A percentile compares a stretch with the other conserved stretches of the same genome.
Conservation (phyloP, 1,140 invertebrate genomes). For the Wiebesia pumilae region DNA sequence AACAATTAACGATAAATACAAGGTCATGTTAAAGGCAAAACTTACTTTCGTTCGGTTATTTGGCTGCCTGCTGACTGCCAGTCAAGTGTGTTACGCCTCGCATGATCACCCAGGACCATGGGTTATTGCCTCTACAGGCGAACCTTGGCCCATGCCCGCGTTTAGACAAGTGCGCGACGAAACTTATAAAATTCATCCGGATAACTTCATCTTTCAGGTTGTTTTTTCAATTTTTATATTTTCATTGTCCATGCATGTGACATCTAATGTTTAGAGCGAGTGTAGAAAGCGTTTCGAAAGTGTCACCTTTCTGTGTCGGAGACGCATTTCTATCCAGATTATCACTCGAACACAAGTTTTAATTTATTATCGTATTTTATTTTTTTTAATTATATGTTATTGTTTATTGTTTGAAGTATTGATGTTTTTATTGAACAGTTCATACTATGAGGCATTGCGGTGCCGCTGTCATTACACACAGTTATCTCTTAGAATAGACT, state of each 20-base stretch:
- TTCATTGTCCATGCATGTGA: too few species aligned
- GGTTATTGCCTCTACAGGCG: conserved; percentile 68
- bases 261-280: not conserved
- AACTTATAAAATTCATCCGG: not conserved
- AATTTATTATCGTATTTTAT: too few species aligned
- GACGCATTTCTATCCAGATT: not conserved
- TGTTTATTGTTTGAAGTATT: too few species aligned
- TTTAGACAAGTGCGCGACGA: not conserved
- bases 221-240: not conserved
- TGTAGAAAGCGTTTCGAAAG: not conserved
- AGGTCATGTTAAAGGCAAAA: not conserved
- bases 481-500: too few species aligned
- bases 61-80: not conserved
- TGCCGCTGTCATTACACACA: too few species aligned
- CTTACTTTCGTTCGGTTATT: not conserved
- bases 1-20: not conserved
- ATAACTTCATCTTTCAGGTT: not conserved
- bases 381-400: too few species aligned
- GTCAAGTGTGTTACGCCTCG: conserved; percentile 37
- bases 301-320: too few species aligned
- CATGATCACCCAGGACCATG: conserved; percentile 64
- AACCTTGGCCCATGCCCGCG: conserved; percentile 69
- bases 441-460: too few species aligned
- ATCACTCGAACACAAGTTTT: not conserved
- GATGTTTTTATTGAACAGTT: too few species aligned